These are phyloP conservation scores for Seriola aureovittata DNA, from an alignment of 2,113 vertebrate genomes.

Conservation along the genomic window DNA sequence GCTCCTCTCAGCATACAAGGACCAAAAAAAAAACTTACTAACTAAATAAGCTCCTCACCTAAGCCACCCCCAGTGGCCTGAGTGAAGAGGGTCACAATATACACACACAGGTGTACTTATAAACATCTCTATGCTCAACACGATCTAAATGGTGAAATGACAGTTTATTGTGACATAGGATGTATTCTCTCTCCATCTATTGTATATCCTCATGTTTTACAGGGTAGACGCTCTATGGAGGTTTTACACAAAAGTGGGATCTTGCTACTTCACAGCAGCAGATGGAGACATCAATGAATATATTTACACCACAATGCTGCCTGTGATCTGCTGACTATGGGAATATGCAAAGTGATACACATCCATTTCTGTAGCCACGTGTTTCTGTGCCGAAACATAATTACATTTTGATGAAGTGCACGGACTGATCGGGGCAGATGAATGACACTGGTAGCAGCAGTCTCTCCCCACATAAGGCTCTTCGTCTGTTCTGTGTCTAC, in stretches of 20 bases:
- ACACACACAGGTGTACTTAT: not conserved
- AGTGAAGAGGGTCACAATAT: not conserved
- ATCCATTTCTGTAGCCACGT: constrained; percentile 3
- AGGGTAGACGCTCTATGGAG: not conserved
- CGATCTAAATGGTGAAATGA: not conserved
- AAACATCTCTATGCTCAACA: not conserved
- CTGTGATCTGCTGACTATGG: constrained; percentile 48
- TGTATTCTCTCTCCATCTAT: not conserved
- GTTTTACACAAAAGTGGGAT: not conserved
- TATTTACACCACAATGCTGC: not conserved
- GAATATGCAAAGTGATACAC: constrained; percentile 48
- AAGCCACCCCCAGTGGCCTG: not conserved
- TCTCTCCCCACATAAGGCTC: not conserved
- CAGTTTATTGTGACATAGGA: not conserved
- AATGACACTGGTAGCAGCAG: not conserved
- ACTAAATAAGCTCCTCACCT: constrained; percentile 38
- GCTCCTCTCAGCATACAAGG: constrained; percentile 22
- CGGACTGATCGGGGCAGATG: not conserved
- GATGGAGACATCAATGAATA: constrained; percentile 42
- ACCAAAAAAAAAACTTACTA: not conserved
- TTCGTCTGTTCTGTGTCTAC: constrained; percentile 2
- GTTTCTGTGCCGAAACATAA: constrained; percentile 1
- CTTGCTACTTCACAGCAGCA: not conserved
- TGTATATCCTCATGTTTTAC: not conserved
- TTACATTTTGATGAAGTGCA: constrained; percentile 42